phyloP scores from a whole-genome alignment of 1,140 invertebrate genomes.

The Dendrolimus kikuchii region DNA sequence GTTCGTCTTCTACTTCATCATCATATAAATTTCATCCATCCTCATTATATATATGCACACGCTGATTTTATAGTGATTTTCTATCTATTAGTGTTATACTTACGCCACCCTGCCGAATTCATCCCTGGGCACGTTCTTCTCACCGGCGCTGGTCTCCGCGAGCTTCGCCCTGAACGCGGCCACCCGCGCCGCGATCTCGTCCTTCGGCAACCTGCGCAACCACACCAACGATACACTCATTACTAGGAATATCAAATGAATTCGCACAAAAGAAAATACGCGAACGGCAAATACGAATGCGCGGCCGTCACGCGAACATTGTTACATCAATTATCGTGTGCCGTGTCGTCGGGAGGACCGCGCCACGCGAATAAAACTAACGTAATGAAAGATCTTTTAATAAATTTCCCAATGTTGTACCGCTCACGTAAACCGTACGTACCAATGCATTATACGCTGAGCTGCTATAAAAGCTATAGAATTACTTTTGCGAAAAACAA shows the following conservation, averaged over 20 bases:
- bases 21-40: too few relatives aligned
- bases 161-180: slow-evolving; percentile 86
- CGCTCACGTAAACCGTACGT: slow-evolving; percentile 33
- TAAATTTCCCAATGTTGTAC: slow-evolving; percentile 26
- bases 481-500: slow-evolving; percentile 60
- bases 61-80: too few relatives aligned
- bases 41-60: too few relatives aligned
- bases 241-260: slow-evolving; percentile 18
- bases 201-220: slow-evolving; percentile 79
- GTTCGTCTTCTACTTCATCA: too few relatives aligned
- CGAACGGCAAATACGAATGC: slow-evolving; percentile 4
- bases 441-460: slow-evolving; percentile 58
- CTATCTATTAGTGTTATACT: slow-evolving; percentile 60
- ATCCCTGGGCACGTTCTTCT: slow-evolving; percentile 76
- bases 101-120: slow-evolving; percentile 84
- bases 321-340: not conserved
- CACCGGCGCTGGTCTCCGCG: slow-evolving; percentile 75
- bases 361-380: slow-evolving; percentile 22
- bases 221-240: slow-evolving; percentile 63
- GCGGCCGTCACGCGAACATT: not conserved
- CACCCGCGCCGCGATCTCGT: slow-evolving; percentile 87
- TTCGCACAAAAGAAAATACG: slow-evolving; percentile 14
- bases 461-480: slow-evolving; percentile 42
- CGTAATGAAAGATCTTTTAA: slow-evolving; percentile 42
- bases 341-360: slow-evolving; percentile 9